Conservation (phyloP, 2,113 vertebrate genomes). For the Antechinus flavipes region DNA sequence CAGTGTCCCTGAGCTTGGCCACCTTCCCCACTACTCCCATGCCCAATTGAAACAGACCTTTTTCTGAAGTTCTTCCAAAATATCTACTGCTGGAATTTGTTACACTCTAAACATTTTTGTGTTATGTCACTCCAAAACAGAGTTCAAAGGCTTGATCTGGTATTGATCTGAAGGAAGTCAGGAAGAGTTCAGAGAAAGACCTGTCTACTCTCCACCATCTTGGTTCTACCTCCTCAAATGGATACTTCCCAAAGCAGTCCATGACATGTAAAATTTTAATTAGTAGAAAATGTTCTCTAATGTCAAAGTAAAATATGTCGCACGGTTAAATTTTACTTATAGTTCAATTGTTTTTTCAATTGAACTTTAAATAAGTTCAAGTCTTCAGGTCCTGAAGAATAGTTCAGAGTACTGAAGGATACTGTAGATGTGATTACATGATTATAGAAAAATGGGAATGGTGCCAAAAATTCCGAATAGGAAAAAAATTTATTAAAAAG, state of each 20-base stretch:
- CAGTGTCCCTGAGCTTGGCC: too few species aligned
- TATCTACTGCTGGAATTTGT: too few species aligned
- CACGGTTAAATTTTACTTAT: background rate
- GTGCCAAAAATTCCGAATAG: background rate
- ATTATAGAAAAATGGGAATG: background rate
- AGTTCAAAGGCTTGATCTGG: too few species aligned
- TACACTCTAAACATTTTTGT: too few species aligned
- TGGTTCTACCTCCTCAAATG: background rate
- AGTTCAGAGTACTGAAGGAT: background rate
- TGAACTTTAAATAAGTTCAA: background rate
- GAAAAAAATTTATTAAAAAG: background rate
- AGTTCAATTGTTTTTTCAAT: too few species aligned
- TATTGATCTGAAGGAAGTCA: too few species aligned
- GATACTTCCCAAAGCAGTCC: background rate
- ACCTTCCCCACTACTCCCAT: too few species aligned
- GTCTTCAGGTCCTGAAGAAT: background rate
- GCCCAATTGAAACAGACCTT: too few species aligned
- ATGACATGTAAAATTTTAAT: background rate
- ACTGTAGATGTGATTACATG: background rate
- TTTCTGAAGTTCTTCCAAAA: too few species aligned
- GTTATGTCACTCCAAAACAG: too few species aligned
- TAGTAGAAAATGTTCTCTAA: background rate
- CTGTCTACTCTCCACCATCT: too few species aligned
- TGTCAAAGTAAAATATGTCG: background rate
- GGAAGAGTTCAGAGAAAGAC: too few species aligned